These are phyloP conservation scores for Halcyon leucocephala DNA, from an alignment of 2,797 vertebrate species.

Conservation along the genomic window DNA sequence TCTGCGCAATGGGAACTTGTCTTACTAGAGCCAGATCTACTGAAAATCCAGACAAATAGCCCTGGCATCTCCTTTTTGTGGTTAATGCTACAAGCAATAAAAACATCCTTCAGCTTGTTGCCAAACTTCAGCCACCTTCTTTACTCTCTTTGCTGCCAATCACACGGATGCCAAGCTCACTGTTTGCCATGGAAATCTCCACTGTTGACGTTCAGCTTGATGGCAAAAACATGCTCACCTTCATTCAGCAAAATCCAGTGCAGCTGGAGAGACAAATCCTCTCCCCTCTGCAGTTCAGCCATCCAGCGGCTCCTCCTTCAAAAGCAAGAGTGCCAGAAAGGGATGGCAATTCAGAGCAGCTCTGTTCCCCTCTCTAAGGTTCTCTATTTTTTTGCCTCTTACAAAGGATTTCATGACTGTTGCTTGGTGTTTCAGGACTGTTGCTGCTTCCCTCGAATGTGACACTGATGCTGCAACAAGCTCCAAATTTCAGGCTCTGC, in stretches of 20 bases:
- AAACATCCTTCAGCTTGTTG: accelerated
- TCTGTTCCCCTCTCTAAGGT: neutral
- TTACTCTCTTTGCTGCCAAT: accelerated
- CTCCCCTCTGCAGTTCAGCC: neutral
- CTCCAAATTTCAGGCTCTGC: neutral
- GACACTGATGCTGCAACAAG: neutral
- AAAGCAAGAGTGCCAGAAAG: neutral
- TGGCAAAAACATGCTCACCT: accelerated
- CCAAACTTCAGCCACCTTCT: neutral
- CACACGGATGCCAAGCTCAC: accelerated
- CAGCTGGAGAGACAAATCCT: neutral
- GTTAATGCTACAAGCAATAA: neutral
- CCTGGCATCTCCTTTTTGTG: neutral
- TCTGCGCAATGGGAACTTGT: neutral
- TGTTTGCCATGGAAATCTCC: neutral
- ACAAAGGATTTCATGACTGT: neutral
- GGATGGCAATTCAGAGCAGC: too few relatives aligned
- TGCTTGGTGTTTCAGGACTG: neutral
- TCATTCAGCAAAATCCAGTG: neutral
- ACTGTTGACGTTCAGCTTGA: neutral
- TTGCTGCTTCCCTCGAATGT: accelerated
- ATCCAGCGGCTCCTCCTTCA: neutral
- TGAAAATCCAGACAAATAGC: neutral
- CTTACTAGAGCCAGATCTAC: neutral
- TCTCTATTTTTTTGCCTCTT: neutral